These are phyloP conservation scores for Pogonocherus hispidulus DNA, from an alignment of 2,888 invertebrate species.

Conservation along the genomic window DNA sequence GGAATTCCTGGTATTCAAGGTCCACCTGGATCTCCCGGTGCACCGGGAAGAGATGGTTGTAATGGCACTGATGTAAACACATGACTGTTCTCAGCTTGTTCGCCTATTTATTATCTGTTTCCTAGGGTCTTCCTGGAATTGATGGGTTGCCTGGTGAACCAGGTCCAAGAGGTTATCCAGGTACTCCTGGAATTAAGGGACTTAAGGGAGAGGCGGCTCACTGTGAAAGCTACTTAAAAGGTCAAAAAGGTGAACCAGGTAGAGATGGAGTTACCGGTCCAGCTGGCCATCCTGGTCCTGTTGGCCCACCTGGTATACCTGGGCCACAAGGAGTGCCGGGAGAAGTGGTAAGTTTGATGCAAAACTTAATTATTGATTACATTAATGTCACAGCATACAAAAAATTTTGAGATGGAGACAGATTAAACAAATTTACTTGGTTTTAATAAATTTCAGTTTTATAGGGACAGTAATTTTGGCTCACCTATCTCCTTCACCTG, in stretches of 20 bases:
- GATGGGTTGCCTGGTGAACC: constrained; percentile 78
- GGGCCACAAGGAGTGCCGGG: constrained; percentile 78
- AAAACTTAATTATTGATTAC: too few species aligned
- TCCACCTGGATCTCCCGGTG: constrained; percentile 80
- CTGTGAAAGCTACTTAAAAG: constrained; percentile 79
- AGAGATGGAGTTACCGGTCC: constrained; percentile 79
- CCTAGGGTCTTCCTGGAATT: constrained; percentile 81
- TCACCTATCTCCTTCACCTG: too few species aligned
- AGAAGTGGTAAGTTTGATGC: constrained; percentile 69
- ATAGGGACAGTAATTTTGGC: too few species aligned
- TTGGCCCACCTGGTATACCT: constrained; percentile 73
- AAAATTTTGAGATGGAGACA: too few species aligned
- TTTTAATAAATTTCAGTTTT: too few species aligned
- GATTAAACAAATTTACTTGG: too few species aligned
- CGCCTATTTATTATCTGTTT: constrained; percentile 25
- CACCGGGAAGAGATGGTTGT: constrained; percentile 93
- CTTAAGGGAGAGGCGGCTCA: constrained; percentile 87
- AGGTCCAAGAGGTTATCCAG: constrained; percentile 84
- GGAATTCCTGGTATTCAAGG: constrained; percentile 82
- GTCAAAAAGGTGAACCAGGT: constrained; percentile 90
- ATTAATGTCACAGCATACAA: not conserved
- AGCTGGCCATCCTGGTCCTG: constrained; percentile 75
- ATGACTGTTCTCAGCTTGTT: not conserved
- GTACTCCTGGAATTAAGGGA: constrained; percentile 77
- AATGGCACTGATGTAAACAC: constrained; percentile 92